These are phyloP conservation scores for Apamea anceps DNA, from an alignment of 2,888 invertebrate species.

Conservation along the genomic window DNA sequence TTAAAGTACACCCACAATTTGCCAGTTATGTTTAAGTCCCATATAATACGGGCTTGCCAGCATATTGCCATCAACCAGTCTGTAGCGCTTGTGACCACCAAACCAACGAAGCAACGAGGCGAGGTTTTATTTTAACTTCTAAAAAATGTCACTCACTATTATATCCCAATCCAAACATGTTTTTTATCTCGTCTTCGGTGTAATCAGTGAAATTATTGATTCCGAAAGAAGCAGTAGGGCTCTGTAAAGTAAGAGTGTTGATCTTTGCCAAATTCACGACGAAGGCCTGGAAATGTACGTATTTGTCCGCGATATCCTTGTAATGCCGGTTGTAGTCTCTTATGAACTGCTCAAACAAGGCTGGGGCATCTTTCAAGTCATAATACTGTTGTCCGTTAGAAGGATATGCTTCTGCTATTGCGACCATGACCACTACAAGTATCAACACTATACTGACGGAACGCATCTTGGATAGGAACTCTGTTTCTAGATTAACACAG, in stretches of 20 bases:
- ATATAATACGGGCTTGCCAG: not conserved
- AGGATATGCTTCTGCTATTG: constrained; percentile 47
- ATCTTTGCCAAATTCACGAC: constrained; percentile 64
- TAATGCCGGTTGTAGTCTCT: constrained; percentile 71
- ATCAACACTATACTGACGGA: constrained; percentile 43
- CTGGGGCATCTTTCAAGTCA: constrained; percentile 67
- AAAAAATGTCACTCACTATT: constrained; percentile 40
- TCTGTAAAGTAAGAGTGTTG: constrained; percentile 63
- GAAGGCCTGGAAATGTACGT: constrained; percentile 72
- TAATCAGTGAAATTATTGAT: constrained; percentile 76
- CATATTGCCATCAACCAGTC: not conserved
- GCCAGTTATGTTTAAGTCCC: no score
- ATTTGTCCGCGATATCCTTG: constrained; percentile 70
- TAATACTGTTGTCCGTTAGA: constrained; percentile 54
- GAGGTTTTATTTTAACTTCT: not conserved
- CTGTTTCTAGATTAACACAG: constrained; percentile 1
- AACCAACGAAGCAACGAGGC: not conserved
- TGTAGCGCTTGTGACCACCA: not conserved
- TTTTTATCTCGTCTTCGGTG: constrained; percentile 66
- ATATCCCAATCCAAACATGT: constrained; percentile 54
- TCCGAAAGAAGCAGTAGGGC: constrained; percentile 61
- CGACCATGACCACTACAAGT: constrained; percentile 48
- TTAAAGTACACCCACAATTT: no score
- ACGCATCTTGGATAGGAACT: constrained; percentile 33
- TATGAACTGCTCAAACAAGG: constrained; percentile 72